Conservation (phyloP, 2,888 invertebrate species). For the Drosophila pseudotakahashii region DNA sequence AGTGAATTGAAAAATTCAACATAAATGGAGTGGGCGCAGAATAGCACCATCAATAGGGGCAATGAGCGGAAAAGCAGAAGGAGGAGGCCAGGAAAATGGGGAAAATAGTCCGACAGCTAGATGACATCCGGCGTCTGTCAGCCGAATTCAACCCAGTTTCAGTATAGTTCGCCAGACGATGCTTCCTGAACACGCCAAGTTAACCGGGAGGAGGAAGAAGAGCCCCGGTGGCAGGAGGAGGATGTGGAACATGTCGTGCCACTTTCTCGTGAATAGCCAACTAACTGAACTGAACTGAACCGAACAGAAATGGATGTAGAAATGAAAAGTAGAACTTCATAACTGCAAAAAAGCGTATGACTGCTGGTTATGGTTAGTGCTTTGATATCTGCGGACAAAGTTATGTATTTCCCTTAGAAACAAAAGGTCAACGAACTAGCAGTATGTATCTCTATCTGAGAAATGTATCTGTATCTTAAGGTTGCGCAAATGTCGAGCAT, state of each 20-base stretch:
- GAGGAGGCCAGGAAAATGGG: slow-evolving; percentile 10
- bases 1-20: slow-evolving; percentile 32
- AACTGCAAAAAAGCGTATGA: slow-evolving; percentile 36
- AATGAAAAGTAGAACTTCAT: slow-evolving; percentile 45
- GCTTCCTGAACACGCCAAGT: slow-evolving; percentile 52
- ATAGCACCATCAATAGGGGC: slow-evolving; percentile 17
- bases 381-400: slow-evolving; percentile 40
- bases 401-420: slow-evolving; percentile 12
- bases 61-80: neutral
- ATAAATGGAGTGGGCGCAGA: slow-evolving; percentile 13
- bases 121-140: slow-evolving; percentile 65
- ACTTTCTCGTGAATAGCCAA: slow-evolving; percentile 68
- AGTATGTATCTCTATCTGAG: slow-evolving; percentile 16
- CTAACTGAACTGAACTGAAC: slow-evolving; percentile 25
- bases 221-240: slow-evolving; percentile 7
- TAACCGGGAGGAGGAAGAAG: neutral
- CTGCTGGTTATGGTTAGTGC: slow-evolving; percentile 34
- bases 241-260: slow-evolving; percentile 62
- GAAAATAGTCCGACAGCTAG: slow-evolving; percentile 47
- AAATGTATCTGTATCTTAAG: slow-evolving; percentile 30
- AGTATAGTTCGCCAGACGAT: slow-evolving; percentile 38
- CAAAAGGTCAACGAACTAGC: slow-evolving; percentile 37
- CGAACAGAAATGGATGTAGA: slow-evolving; percentile 59
- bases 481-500: slow-evolving; percentile 59
- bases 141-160: slow-evolving; percentile 46